Evolutionary conservation across 2,113 vertebrate genomes (phyloP), one percentile per base, ranked within the genome.

Genomic region (Phylloscopus trochiloides): DNA sequence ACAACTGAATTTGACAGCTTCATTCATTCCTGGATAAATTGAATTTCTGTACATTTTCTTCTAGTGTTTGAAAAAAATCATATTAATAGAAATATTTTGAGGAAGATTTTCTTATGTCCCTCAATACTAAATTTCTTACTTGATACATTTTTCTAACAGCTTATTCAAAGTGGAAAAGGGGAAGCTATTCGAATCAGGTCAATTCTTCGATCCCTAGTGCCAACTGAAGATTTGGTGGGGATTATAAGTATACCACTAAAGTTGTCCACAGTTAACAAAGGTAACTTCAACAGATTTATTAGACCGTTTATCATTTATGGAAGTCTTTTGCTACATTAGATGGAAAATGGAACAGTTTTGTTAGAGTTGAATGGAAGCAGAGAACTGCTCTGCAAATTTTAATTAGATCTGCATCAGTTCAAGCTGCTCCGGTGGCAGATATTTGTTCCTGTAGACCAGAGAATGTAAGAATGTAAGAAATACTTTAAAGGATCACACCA

Each of bases 91-190:
- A 55, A 19, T 62, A 25, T 71, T 75, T 68, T 26, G n/a, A 84
- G 22, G n/a, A 61, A 57, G 12, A 50, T 29, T 28, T 48, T 67
- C 21, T 68, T 26, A 10, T 21, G 4, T 40, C 7, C 1, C 5
- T 66, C 17, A 67, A 7, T 72, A 47, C 12, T 90, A 61, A 62
- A 50, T 75, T 63, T 90, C 66, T 70, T 76, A 71, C 45, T 43
- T 73, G 32, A 55, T 59, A 21, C 45, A 20, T 72, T 90, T 81
- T 91, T 50, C 94, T 96, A 51, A 79, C 97, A 99, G 99, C 98
- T 99, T 79, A 99, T 99, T 97, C 99, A 99, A 97, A 99, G 99
- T 86, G 99, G 99, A 51, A 99, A 99, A 97, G 99, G 99, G n/a
- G 99, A 99, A 98, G 99, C 99, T 86, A 98, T 99, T 86, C 98